Base-by-base conservation (phyloP, 2,113 vertebrate species). In the Aptenodytes patagonicus region DNA sequence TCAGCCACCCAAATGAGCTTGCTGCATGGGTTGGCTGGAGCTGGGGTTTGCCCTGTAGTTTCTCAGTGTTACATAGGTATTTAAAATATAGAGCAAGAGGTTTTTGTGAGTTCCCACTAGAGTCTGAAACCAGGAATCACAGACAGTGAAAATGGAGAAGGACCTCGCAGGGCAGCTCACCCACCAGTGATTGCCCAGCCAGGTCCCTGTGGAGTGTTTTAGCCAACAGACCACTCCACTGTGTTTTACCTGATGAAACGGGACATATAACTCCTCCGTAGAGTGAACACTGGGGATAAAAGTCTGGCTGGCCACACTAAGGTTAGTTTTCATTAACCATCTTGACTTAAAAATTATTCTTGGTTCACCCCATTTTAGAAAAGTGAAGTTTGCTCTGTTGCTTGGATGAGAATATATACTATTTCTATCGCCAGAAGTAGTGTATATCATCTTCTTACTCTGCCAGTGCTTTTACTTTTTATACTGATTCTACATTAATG, bases 171-270 rank as follows among this genome's bases (percentile, higher is more conserved):
- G 22, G 14, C 34, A 83, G 11, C 1, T 2, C 28, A 36, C 9
- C 31, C 36, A 47, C 25, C 13, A 34, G 17, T 19, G 58, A 13
- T 34, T 34, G 19, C 21, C 25, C 60, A 58, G 13, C 34, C 75
- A 18, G 9, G 11, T 6, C 36, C 26, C 21, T 13, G 3, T 0
- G 0, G 44, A 57, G 31, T 1, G 5, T 65, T 85, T 77, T 60
- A 46, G 42, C n/a, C 36, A 73, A 29, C 24, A n/a, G 55, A 32
- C 13, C 64, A 25, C 24, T 62, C 9, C 55, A 38, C 55, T 16
- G 36, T 19, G 16, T 40, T 38, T 44, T 42, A 26, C 18, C 9
- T 42, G 6, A 31, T 0, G 0, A 40, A 96, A 32, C 11, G 44
- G 42, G 17, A 18, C 34, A 40, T 7, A 34, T 17, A 76, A 7